Base-by-base conservation (phyloP, 2,797 vertebrate species). In the Austrolebias charrua region DNA sequence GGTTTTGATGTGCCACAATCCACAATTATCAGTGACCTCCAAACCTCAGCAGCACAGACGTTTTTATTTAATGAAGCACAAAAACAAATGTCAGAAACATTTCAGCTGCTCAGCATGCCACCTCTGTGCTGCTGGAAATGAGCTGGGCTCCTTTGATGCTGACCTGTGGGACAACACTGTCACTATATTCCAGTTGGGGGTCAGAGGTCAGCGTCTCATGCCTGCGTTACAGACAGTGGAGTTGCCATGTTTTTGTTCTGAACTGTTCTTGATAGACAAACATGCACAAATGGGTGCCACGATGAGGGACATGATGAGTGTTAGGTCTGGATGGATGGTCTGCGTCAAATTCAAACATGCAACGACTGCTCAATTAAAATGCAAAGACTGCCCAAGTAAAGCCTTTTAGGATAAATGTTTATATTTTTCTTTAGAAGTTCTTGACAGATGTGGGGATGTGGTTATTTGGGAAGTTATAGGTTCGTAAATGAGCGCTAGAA, bases 191-290 rank as follows among this genome's bases (percentile, higher is more conserved):
- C 81, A 81, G 40, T 13, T 54, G 54, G 75, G n/a, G 85, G 84
- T 90, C 79, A 84, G 50, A 89, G 84, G 83, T 86, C 80, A 74
- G 51, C 4, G 45, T 81, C 85, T 86, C 81, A 84, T 76, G 86
- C 89, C 78, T 72, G 74, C 49, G 80, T 92, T 90, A 87, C 89
- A 79, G 35, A 58, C 56, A 62, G 54, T 46, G 28, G 66, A 69
- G 73, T 63, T 60, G 71, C 71, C 60, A 44, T 65, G 40, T 66
- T 82, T 91, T 89, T 89, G 87, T 88, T 88, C 78, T 76, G 66
- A 48, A 35, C 29, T 18, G 35, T 54, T 67, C 61, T 63, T 83
- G 84, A 88, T 66, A 66, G 86, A 90, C 71, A 55, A 64, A 66
- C 40, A 44, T 28, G 74, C 73, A 61, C 70, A 69, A 86, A 83